A percentile compares a stretch with the other conserved stretches of the same genome.
Evolutionary conservation across 2,113 vertebrate species (phyloP).

Genomic region (Nymphicus hollandicus): DNA sequence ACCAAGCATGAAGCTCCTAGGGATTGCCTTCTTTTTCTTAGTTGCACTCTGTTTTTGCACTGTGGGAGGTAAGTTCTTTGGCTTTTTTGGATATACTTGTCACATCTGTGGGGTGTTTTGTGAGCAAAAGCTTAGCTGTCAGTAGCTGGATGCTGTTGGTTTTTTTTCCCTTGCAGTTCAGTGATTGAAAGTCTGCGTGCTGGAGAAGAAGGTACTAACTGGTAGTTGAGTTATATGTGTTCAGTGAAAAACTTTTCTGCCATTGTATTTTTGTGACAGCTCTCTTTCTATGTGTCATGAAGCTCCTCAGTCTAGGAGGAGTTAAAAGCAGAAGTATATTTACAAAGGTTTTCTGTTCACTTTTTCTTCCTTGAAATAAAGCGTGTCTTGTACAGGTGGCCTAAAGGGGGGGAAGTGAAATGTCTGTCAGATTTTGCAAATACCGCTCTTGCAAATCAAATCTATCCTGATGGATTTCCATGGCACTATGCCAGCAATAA

Average conservation of each 20-base stretch:
- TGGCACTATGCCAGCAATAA: not conserved
- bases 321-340: constrained; percentile 4
- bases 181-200: not conserved
- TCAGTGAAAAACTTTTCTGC: not conserved
- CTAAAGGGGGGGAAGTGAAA: not conserved
- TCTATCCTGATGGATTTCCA: not conserved
- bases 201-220: not conserved
- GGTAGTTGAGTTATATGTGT: not conserved
- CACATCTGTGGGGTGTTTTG: not conserved
- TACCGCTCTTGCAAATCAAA: not conserved
- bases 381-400: not conserved
- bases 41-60: constrained; percentile 1
- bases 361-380: not conserved
- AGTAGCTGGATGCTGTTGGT: not conserved
- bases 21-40: constrained; percentile 34
- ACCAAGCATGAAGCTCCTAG: constrained; percentile 64
- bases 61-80: constrained; percentile 59
- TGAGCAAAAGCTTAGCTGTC: not conserved
- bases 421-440: not conserved
- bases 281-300: not conserved
- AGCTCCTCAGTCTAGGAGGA: not conserved
- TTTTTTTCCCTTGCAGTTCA: not conserved
- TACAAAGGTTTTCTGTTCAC: not conserved
- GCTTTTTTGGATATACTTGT: not conserved
- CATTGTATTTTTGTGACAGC: constrained; percentile 18